These are phyloP conservation scores for Polydrusus cervinus DNA, from an alignment of 2,888 invertebrate species.

Conservation along the genomic window DNA sequence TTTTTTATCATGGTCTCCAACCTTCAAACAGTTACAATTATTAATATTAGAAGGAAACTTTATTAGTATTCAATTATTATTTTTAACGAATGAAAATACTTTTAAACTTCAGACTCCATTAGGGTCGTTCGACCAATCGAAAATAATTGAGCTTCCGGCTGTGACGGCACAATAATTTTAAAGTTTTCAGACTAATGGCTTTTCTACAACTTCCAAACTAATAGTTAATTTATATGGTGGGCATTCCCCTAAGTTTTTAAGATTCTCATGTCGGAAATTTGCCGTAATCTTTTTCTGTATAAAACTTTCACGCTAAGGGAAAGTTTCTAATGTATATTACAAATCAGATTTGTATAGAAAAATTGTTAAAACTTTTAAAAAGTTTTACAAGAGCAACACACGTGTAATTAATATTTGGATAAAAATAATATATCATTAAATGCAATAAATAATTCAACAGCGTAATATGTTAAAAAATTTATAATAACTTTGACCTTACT, in stretches of 20 bases:
- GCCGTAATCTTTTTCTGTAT: constrained; percentile 33
- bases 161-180: constrained; percentile 54
- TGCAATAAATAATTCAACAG: too few relatives aligned
- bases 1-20: too few relatives aligned
- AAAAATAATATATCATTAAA: too few relatives aligned
- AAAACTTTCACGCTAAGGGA: constrained; percentile 25
- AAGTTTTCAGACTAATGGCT: constrained; percentile 55
- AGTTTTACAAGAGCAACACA: too few relatives aligned
- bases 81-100: constrained; percentile 5
- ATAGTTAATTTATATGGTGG: constrained; percentile 51
- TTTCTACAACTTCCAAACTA: constrained; percentile 48
- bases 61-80: background rate
- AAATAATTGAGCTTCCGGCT: constrained; percentile 52
- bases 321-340: constrained; percentile 27
- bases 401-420: too few relatives aligned
- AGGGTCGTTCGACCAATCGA: constrained; percentile 44
- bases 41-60: too few relatives aligned
- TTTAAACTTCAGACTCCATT: constrained; percentile 12
- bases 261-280: constrained; percentile 42
- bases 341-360: background rate
- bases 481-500: too few relatives aligned
- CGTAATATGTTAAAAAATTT: too few relatives aligned
- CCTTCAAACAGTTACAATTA: too few relatives aligned
- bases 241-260: constrained; percentile 46
- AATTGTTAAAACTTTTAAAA: background rate